phyloP scores from a whole-genome alignment of 2,113 vertebrate genomes.

The Strix uralensis region DNA sequence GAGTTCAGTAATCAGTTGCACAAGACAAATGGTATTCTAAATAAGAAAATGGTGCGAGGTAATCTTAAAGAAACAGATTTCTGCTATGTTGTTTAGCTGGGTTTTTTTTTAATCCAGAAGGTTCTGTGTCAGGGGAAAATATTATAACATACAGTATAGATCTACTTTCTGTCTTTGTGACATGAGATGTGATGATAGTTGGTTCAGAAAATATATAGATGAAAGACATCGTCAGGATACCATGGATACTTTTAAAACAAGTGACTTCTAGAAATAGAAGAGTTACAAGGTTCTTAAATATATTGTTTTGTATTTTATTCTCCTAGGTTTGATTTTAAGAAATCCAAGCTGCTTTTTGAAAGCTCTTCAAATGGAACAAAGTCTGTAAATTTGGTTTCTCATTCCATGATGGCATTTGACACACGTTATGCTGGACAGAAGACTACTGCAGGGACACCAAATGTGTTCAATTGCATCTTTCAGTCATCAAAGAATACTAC shows the following conservation, averaged over 20 bases:
- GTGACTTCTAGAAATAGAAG: background rate
- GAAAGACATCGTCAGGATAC: background rate
- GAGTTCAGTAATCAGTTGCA: background rate
- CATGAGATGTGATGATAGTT: background rate
- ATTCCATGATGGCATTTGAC: slow-evolving; percentile 95
- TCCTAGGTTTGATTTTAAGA: slow-evolving; percentile 95
- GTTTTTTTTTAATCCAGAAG: background rate
- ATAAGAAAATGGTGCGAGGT: background rate
- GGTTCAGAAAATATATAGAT: background rate
- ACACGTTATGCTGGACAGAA: slow-evolving; percentile 79
- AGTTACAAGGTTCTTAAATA: background rate
- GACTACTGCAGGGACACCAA: slow-evolving; percentile 49
- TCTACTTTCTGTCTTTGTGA: background rate
- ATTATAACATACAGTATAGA: background rate
- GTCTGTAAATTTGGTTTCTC: slow-evolving; percentile 93
- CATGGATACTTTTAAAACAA: background rate
- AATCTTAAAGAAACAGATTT: background rate
- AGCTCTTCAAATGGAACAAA: slow-evolving; percentile 93
- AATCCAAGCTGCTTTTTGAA: slow-evolving; percentile 96
- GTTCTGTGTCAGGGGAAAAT: background rate
- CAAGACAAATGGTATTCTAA: background rate
- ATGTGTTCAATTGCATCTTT: slow-evolving; percentile 92
- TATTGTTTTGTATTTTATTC: background rate
- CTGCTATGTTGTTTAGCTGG: background rate
- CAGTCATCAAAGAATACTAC: slow-evolving; percentile 88